phyloP scores from a whole-genome alignment of 2,113 vertebrate species.

The Ursus arctos region DNA sequence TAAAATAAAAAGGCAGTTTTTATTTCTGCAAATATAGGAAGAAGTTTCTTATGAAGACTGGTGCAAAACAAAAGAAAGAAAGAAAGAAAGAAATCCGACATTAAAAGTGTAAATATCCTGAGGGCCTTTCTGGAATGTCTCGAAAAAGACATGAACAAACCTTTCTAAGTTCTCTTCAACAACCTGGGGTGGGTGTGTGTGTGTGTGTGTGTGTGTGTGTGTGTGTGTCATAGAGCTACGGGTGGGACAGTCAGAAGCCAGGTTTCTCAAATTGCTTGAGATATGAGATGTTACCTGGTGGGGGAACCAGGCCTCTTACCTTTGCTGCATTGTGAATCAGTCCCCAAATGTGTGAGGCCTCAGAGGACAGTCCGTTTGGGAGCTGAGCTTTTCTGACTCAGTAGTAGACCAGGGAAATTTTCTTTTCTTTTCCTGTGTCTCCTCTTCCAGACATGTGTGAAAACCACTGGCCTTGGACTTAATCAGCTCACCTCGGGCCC shows the following conservation, averaged over 20 bases:
- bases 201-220: not conserved
- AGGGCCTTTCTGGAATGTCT: not conserved
- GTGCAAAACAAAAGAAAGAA: not conserved
- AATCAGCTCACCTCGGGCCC: not conserved
- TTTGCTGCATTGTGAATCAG: not conserved
- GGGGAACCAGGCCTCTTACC: slow-evolving; percentile 49
- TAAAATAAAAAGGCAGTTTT: not conserved
- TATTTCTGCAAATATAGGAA: slow-evolving; percentile 5
- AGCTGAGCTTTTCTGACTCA: not conserved
- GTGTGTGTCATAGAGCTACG: not conserved
- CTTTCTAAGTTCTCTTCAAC: not conserved
- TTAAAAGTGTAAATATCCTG: not conserved
- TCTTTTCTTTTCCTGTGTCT: not conserved
- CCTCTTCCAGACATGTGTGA: not conserved
- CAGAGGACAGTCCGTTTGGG: not conserved
- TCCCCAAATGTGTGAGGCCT: not conserved
- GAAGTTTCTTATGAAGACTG: not conserved
- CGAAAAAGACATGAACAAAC: not conserved
- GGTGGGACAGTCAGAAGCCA: too few species aligned
- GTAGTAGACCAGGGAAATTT: not conserved
- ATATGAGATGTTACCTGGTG: not conserved
- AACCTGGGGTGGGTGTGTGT: not conserved
- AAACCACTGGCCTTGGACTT: not conserved
- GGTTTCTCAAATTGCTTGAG: not conserved
- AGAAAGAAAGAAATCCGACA: not conserved